Base-by-base conservation (phyloP, 2,888 invertebrate species). In the Troilus luridus region DNA sequence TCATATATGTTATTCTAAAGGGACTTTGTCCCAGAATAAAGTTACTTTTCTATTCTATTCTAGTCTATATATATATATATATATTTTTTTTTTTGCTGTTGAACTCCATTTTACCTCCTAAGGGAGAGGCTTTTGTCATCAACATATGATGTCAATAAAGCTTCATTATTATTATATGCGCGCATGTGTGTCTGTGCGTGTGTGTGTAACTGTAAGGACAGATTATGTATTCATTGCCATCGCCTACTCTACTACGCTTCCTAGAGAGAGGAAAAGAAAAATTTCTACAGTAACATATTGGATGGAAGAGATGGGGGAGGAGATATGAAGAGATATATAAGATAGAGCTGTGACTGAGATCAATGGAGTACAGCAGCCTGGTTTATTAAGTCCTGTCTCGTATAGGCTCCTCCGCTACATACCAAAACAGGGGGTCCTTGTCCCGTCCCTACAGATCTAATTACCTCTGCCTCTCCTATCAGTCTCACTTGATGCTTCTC, bases 381-480 rank as follows among this genome's bases (percentile, higher is more conserved):
- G 14, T 85, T 85, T 85, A 85, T 85, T 85, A 85, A 85, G 85
- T 85, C 85, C 85, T 14, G 85, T 5, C 85, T 85, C 85, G 85
- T 85, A 85, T 54, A 85, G 85, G 12, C n/a, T 58, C 56, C n/a
- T 19, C 21, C 85, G 85, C 85, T 85, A 85, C 85, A 85, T 85
- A 85, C 85, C 17, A 77, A 77, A 58, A 85, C 85, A 85, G 85
- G 85, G 85, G 85, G n/a, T n/a, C 56, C 56, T 85, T 85, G 85
- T 85, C 85, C 56, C 56, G 85, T 85, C 85, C 56, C 85, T 85
- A 56, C 85, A 85, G 85, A 85, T 85, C 85, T 85, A 85, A 85
- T 85, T 85, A 85, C 56, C 1, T n/a, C 85, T 12, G n/a, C 0
- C 56, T 85, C 56, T 85, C 2, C 10, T 21, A 21, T 3, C n/a